Evolutionary conservation across 2,113 vertebrate genomes (phyloP).

Genomic region (Leucoraja erinaceus): DNA sequence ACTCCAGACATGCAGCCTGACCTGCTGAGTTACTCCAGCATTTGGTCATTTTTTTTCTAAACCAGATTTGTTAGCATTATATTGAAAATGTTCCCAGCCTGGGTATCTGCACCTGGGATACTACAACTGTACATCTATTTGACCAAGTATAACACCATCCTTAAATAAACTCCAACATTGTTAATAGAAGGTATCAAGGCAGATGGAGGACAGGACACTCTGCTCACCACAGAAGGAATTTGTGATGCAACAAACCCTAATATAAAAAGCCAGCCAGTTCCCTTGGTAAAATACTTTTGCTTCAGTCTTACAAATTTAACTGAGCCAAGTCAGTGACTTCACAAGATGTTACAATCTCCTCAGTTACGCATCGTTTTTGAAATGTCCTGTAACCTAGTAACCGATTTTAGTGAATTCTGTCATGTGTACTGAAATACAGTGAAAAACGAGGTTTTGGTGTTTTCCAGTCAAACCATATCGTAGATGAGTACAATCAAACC

Average conservation of each 20-base stretch:
- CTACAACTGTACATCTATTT: not conserved
- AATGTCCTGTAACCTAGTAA: not conserved
- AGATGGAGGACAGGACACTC: not conserved
- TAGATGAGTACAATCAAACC: too few species aligned
- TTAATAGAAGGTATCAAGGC: not conserved
- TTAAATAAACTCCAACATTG: too few species aligned
- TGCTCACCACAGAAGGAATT: not conserved
- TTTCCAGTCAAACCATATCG: too few species aligned
- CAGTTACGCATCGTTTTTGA: not conserved
- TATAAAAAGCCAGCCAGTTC: not conserved
- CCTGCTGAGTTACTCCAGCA: too few species aligned
- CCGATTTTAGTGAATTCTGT: too few species aligned
- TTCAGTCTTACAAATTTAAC: not conserved
- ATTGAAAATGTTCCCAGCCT: not conserved
- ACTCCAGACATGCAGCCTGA: too few species aligned
- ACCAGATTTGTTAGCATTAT: too few species aligned
- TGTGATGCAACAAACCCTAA: not conserved
- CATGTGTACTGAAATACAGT: too few species aligned
- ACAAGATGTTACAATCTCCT: too few species aligned
- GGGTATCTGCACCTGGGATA: not conserved
- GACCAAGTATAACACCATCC: not conserved
- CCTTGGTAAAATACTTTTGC: too few species aligned
- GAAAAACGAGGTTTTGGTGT: too few species aligned
- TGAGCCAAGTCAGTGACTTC: not conserved
- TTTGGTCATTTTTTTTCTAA: too few species aligned